Evolutionary conservation across 1,140 invertebrate genomes (phyloP).

Genomic region (Drosophila yakuba): DNA sequence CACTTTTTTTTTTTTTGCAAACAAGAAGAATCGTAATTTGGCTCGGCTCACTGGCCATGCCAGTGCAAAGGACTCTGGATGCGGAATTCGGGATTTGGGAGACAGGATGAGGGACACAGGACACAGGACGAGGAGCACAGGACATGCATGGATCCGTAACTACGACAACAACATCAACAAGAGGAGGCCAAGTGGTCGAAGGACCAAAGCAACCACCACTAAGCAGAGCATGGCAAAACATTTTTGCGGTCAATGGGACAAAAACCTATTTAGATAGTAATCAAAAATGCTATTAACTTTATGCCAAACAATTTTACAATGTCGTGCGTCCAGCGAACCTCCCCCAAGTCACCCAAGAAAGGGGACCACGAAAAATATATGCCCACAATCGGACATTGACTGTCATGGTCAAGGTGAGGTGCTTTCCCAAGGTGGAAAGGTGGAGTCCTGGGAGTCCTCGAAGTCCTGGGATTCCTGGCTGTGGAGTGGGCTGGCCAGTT

Average conservation of each 20-base stretch:
- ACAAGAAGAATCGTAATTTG: conserved; percentile 64
- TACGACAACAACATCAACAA: conserved; percentile 43
- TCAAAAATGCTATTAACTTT: conserved; percentile 77
- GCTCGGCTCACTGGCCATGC: conserved; percentile 46
- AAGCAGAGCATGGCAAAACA: conserved; percentile 54
- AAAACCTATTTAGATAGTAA: conserved; percentile 77
- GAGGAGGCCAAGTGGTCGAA: neutral
- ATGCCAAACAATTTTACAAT: conserved; percentile 76
- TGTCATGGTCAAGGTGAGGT: conserved; percentile 54
- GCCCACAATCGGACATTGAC: conserved; percentile 39
- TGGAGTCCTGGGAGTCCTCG: neutral
- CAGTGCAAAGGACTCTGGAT: conserved; percentile 9
- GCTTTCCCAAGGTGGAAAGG: conserved; percentile 12
- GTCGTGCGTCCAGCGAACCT: conserved; percentile 28
- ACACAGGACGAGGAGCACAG: conserved; percentile 6
- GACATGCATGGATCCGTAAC: conserved; percentile 60
- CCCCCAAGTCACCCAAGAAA: neutral
- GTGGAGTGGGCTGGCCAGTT: neutral
- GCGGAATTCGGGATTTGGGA: conserved; percentile 15
- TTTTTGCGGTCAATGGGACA: conserved; percentile 75
- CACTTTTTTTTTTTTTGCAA: conserved; percentile 5
- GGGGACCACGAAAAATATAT: neutral
- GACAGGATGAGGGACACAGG: conserved; percentile 3
- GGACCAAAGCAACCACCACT: conserved; percentile 16
- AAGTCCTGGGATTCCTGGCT: neutral